These are phyloP conservation scores for Pipra filicauda DNA, from an alignment of 2,113 vertebrate genomes.

Conservation along the genomic window DNA sequence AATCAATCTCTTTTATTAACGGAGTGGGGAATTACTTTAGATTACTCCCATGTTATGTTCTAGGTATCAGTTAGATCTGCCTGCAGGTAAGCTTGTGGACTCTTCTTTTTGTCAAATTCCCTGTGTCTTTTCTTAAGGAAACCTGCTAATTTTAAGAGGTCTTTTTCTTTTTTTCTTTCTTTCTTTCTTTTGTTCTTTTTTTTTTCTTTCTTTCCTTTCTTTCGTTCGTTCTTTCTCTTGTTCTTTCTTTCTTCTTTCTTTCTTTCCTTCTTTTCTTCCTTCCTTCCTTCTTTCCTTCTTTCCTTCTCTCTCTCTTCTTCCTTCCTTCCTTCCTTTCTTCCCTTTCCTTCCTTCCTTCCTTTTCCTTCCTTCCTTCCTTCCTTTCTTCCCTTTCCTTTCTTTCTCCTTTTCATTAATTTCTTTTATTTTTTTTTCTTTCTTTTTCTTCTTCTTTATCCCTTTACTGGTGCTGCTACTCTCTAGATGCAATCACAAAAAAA, in stretches of 20 bases:
- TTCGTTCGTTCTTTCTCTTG: not conserved
- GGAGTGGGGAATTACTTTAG: slow-evolving; percentile 13
- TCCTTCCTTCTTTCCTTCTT: too few relatives aligned
- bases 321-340: too few relatives aligned
- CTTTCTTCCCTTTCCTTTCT: not conserved
- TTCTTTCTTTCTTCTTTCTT: too few relatives aligned
- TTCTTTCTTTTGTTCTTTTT: not conserved
- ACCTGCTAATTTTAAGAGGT: not conserved
- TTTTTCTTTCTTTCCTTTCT: not conserved
- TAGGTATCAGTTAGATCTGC: not conserved
- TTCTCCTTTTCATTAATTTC: fast-evolving
- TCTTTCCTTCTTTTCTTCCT: too few relatives aligned
- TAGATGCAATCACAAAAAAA: slow-evolving; percentile 30
- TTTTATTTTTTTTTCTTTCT: not conserved
- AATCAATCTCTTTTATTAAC: slow-evolving; percentile 11
- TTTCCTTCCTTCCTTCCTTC: not conserved
- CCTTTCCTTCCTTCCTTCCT: fast-evolving
- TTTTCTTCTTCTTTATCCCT: not conserved
- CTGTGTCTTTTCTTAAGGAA: not conserved
- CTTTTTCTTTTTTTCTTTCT: not conserved
- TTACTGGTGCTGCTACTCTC: not conserved
- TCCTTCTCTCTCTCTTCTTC: too few relatives aligned
- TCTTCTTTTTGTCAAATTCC: not conserved
- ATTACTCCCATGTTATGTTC: not conserved
- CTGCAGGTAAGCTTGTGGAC: not conserved